A percentile compares a stretch with the other conserved stretches of the same genome.
Evolutionary conservation across 2,888 invertebrate genomes (phyloP).

Genomic region (Atrina japonica): DNA sequence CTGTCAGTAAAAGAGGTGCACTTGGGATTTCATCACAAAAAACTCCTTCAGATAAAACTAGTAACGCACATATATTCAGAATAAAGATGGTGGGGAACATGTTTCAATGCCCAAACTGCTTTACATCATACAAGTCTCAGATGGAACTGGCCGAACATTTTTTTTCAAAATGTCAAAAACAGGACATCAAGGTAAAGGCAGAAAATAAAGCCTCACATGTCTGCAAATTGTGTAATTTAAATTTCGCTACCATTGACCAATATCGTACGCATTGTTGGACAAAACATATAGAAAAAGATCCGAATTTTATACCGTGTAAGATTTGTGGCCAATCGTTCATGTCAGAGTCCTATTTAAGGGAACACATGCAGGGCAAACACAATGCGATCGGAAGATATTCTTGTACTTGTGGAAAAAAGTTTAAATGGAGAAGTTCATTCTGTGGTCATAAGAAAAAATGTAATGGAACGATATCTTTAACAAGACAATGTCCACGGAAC

Average conservation of each 20-base stretch:
- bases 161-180: background rate
- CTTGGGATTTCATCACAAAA: background rate
- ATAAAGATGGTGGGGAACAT: background rate
- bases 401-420: constrained; percentile 40
- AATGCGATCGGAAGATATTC: constrained; percentile 26
- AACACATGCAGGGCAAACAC: constrained; percentile 40
- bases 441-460: constrained; percentile 35
- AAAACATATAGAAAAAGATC: background rate
- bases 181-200: background rate
- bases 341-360: constrained; percentile 33
- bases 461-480: constrained; percentile 18
- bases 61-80: constrained; percentile 7
- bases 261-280: background rate
- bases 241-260: background rate
- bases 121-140: background rate
- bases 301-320: constrained; percentile 21
- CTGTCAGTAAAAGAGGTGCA: too few species aligned
- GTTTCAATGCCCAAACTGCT: constrained; percentile 12
- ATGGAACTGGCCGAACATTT: constrained; percentile 3
- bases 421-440: constrained; percentile 47
- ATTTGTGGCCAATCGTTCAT: constrained; percentile 37
- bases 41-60: background rate
- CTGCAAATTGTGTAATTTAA: constrained; percentile 4
- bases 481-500: too few species aligned
- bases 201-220: background rate